Base-by-base conservation (phyloP, 53 echinoderm and acorn worm genomes). In the Paracentrotus lividus region DNA sequence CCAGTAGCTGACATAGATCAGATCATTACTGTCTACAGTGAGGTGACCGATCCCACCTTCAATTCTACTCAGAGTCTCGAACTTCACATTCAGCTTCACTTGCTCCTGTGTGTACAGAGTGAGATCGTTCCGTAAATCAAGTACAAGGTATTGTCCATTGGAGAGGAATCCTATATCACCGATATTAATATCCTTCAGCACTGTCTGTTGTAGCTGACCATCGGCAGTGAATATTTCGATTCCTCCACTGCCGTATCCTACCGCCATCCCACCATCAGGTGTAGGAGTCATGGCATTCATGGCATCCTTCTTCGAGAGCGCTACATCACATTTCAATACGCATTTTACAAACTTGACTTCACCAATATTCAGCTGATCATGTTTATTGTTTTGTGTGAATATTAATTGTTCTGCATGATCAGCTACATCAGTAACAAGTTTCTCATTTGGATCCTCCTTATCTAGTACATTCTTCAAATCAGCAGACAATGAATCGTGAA, bases 1-100 rank as follows among this genome's bases (percentile, higher is more conserved):
- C 86, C 57, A 34, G 57, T 86, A 86, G 86, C 86, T 33, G 38
- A 86, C 54, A 49, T 56, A 86, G 86, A 86, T 86, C 57, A n/a
- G 54, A 86, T 86, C 86, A 86, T 54, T 7, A 36, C 86, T 56
- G 55, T 54, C 86, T 8, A 86, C 86, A 7, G 86, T 20, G 21
- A 56, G 86, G 23, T 23, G 2, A 32, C 86, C 86, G 8, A 10
- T 7, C n/a, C n/a, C n/a, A 36, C 86, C 86, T 56, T 55, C 55
- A 52, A 15, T 7, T 18, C 20, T 5, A 21, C 8, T 20, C 14
- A 86, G 34, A 56, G 86, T 86, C 4, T 54, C 33, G 29, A 86
- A 86, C 9, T 34, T 54, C 10, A 54, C 21, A 36, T 53, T 56
- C 20, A 33, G 20, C 36, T 86, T 86, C 3, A 32, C 54, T 3